These are phyloP conservation scores for Platysteira castanea DNA, from an alignment of 2,113 vertebrate species.

Conservation along the genomic window DNA sequence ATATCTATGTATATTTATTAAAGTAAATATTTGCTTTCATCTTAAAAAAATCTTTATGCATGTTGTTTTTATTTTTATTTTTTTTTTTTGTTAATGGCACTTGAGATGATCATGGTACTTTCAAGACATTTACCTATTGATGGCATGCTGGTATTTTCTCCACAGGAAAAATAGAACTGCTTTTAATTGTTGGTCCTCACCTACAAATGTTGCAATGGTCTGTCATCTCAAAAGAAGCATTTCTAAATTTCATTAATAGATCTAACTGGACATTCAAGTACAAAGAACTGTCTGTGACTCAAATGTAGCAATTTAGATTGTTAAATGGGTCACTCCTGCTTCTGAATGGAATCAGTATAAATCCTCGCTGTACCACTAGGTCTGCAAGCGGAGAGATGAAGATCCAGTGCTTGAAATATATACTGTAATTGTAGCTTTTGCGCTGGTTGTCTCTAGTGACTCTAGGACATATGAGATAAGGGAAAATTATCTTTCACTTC, in stretches of 20 bases:
- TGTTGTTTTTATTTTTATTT: background rate
- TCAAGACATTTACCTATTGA: background rate
- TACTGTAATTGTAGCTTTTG: background rate
- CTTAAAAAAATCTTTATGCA: background rate
- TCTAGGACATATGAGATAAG: background rate
- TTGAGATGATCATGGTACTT: background rate
- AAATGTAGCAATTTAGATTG: background rate
- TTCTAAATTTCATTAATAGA: background rate
- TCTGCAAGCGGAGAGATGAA: background rate
- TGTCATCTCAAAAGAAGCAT: background rate
- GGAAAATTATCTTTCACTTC: background rate
- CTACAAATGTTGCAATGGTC: background rate
- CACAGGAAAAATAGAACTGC: background rate
- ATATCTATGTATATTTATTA: background rate
- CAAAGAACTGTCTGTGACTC: background rate
- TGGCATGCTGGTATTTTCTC: background rate
- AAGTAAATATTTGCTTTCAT: background rate
- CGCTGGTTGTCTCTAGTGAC: background rate
- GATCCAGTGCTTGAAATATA: background rate
- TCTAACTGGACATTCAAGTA: background rate
- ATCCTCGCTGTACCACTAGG: background rate
- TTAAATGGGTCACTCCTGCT: background rate
- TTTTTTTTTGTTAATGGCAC: background rate
- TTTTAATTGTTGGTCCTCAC: background rate
- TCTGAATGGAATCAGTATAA: background rate